Evolutionary conservation across 2,113 vertebrate genomes (phyloP).

Genomic region (Catagonus wagneri): DNA sequence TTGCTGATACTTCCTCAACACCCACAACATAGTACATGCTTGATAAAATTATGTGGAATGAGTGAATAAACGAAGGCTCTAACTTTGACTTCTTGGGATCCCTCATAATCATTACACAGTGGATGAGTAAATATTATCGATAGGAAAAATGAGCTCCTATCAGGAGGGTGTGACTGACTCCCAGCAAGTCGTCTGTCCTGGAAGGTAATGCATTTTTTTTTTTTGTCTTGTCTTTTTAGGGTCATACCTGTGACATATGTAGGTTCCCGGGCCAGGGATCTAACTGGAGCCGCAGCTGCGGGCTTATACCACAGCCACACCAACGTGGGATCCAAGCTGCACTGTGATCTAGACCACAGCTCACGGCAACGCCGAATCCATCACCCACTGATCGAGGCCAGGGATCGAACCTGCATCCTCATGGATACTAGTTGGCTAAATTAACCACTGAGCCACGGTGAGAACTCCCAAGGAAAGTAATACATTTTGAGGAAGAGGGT

Average conservation of each 20-base stretch:
- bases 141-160: background rate
- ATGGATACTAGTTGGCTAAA: too few relatives aligned
- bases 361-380: too few relatives aligned
- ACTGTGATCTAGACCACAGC: too few relatives aligned
- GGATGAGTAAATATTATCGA: background rate
- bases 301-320: too few relatives aligned
- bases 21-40: background rate
- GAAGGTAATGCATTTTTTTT: background rate
- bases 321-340: too few relatives aligned
- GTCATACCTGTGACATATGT: too few relatives aligned
- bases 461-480: background rate
- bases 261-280: too few relatives aligned
- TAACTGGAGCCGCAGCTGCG: too few relatives aligned
- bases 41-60: constrained; percentile 6
- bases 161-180: background rate
- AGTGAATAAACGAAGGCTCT: constrained; percentile 4
- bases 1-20: background rate
- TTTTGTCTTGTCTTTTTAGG: too few relatives aligned
- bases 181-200: background rate
- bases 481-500: background rate
- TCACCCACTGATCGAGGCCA: too few relatives aligned
- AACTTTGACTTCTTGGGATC: background rate
- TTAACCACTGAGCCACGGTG: too few relatives aligned
- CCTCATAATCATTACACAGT: background rate
- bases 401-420: too few relatives aligned